phyloP scores from a whole-genome alignment of 2,888 invertebrate species.

The Agonum fuliginosum region DNA sequence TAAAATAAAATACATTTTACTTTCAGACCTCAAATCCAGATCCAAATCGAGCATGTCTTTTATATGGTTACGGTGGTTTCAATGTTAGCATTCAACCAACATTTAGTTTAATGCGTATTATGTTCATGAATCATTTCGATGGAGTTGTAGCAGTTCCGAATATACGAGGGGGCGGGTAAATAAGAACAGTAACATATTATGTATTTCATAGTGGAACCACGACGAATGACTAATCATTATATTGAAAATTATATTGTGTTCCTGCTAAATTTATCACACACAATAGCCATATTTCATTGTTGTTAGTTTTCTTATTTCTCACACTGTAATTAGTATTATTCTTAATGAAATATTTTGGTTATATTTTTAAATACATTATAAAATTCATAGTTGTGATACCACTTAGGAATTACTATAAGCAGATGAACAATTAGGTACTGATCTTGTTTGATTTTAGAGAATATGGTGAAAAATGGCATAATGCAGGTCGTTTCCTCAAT shows the following conservation, averaged over 20 bases:
- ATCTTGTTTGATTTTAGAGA: too few relatives aligned
- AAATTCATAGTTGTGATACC: too few relatives aligned
- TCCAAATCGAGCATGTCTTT: conserved; percentile 83
- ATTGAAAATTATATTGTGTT: too few relatives aligned
- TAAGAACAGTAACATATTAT: conserved; percentile 52
- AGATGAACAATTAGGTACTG: too few relatives aligned
- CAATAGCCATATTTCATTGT: neutral
- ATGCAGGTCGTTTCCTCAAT: conserved; percentile 90
- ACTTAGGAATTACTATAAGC: too few relatives aligned
- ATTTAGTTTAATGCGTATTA: conserved; percentile 90
- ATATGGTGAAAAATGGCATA: conserved; percentile 98
- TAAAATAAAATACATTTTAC: conserved; percentile 57
- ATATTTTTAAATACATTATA: conserved; percentile 36
- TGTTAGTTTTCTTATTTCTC: neutral
- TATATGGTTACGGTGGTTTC: conserved; percentile 99
- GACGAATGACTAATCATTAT: too few relatives aligned
- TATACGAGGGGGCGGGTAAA: conserved; percentile 95
- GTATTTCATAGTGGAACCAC: too few relatives aligned
- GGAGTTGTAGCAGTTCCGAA: conserved; percentile 95
- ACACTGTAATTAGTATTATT: neutral
- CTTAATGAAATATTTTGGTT: conserved; percentile 49
- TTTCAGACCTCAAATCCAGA: conserved; percentile 80
- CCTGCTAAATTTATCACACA: neutral
- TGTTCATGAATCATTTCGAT: conserved; percentile 92
- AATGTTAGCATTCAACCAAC: conserved; percentile 93